Base-by-base conservation (phyloP, 2,797 vertebrate genomes). In the Phataginus tetradactyla region DNA sequence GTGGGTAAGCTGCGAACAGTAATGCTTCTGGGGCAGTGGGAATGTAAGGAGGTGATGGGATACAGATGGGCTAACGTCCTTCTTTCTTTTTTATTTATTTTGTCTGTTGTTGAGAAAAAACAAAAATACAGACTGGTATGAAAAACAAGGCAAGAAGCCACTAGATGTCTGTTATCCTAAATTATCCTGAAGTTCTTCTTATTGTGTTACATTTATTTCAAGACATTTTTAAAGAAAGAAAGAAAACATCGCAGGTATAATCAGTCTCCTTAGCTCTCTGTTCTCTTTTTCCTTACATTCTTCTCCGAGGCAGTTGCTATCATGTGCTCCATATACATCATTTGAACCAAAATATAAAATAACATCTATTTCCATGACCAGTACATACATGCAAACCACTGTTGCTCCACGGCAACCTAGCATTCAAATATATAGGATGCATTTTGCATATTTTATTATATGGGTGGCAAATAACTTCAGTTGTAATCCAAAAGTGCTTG, bases 1-100 rank as follows among this genome's bases (percentile, higher is more conserved):
- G 4, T 51, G 25, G 23, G 4, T 1, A 5, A 42, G 5, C 15
- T 8, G 2, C 1, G 29, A 17, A 13, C 0, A 4, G 2, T 0
- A 18, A 11, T 23, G 15, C 32, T 49, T 71, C 32, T 25, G 1
- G 3, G n/a, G 7, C 18, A n/a, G 51, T 15, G 27, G 32, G 18
- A 27, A 10, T 7, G 14, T 32, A n/a, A 10, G 6, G 5, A 57
- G 61, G 69, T 23, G n/a, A 6, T 8, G 57, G 17, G 4, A 23
- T 7, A 27, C 13, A 57, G 29, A 23, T 3, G 3, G 17, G 7
- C 32, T 45, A 8, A 34, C 4, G 39, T 32, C 3, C 7, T 13
- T 77, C 21, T 32, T 68, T 81, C n/a, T 34, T 59, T 42, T n/a
- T 79, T 61, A 25, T 18, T 85, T 51, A 18, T 59, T 72, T 89